Evolutionary conservation across 2,888 invertebrate genomes (phyloP), one percentile per base, ranked within the genome.

Genomic region (Notocelia uddmanniana): DNA sequence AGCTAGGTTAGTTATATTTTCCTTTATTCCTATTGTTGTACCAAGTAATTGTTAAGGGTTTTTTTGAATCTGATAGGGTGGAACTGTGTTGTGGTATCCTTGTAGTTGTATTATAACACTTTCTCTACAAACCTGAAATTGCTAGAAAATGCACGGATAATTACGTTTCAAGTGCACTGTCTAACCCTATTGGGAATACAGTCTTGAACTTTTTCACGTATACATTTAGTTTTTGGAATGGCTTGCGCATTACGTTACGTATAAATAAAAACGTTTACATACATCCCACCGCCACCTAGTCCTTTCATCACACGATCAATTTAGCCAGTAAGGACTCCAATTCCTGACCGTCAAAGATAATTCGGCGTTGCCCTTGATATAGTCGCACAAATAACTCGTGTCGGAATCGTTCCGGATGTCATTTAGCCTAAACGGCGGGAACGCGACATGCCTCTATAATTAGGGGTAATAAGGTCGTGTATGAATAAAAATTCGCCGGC

Each of bases 341-440:
- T 45, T 45, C 45, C 45, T 45, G 45, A n/a, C 45, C n/a, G 45
- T 5, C 31, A 31, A n/a, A 52, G 50, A 64, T 54, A 54, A 64
- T 64, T 64, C n/a, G 64, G 64, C 63, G 9, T 15, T 37, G 64
- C 64, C 64, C 64, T 64, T 64, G 64, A 64, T 64, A 23, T 18
- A 31, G 5, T 18, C 48, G 5, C 63, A 63, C 50, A 21, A 50
- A 48, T 34, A 57, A 54, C 64, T 52, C 63, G 21, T 64, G 64
- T 64, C 64, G 37, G 52, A 34, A 37, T 19, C 37, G 64, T 37
- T 37, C 64, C 64, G 64, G 64, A 54, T 37, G 64, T 64, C 23
- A 54, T 54, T 64, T 64, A 37, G 52, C 18, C 52, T 37, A 50
- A 50, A 52, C 50, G 52, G 21, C 54, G 34, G 34, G 34, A 21